These are phyloP conservation scores for Meta bourneti DNA, from an alignment of 2,888 invertebrate species.

Conservation along the genomic window DNA sequence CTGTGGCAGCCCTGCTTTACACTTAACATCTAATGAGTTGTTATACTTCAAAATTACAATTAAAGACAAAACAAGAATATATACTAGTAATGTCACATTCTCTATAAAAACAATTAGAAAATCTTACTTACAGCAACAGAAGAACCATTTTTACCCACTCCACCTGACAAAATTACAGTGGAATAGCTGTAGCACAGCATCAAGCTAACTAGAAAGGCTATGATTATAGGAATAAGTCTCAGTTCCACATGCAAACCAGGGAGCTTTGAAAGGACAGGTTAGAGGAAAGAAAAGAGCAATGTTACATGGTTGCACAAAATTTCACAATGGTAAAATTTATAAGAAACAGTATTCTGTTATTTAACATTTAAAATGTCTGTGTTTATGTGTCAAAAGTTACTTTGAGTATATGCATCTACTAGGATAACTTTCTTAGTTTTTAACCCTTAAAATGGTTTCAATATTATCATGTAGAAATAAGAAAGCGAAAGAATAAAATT, in stretches of 20 bases:
- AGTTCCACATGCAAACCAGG: conserved; percentile 68
- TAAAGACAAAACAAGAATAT: background rate
- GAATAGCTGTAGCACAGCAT: conserved; percentile 80
- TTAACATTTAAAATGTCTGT: background rate
- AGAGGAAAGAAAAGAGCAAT: conserved; percentile 5
- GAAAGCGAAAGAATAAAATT: too few relatives aligned
- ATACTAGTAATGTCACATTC: too few relatives aligned
- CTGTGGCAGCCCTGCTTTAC: too few relatives aligned
- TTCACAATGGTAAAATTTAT: background rate
- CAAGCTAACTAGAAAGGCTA: conserved; percentile 69
- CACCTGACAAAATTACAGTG: conserved; percentile 85
- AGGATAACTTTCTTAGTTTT: too few relatives aligned
- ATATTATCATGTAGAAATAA: too few relatives aligned
- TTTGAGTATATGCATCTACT: background rate
- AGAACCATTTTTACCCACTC: conserved; percentile 99
- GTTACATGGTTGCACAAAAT: background rate
- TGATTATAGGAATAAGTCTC: conserved; percentile 60
- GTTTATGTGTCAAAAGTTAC: background rate
- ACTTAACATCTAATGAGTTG: background rate
- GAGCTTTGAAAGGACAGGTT: conserved; percentile 41
- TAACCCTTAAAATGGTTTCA: too few relatives aligned
- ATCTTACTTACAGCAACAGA: conserved; percentile 89
- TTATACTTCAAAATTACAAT: background rate
- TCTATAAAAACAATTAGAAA: background rate
- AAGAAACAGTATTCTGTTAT: background rate